Evolutionary conservation across 1,140 invertebrate genomes (phyloP).

Genomic region (Eupristina koningsbergeri): DNA sequence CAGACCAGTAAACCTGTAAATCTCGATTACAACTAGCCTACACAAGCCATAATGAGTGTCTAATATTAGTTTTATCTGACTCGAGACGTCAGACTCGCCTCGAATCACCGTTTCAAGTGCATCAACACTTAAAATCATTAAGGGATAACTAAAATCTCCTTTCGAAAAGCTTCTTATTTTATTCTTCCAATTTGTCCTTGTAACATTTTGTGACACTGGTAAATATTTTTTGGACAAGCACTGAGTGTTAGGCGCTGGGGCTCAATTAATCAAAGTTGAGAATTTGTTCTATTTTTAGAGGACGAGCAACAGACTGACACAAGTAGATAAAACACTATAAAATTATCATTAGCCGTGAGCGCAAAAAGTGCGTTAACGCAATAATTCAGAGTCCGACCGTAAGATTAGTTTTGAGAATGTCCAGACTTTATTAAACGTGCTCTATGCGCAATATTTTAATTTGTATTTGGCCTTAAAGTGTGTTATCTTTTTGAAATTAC

Average conservation of each 20-base stretch:
- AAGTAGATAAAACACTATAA: not conserved
- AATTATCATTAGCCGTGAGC: not conserved
- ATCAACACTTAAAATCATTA: conserved; percentile 4
- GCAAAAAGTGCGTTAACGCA: not conserved
- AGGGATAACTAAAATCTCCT: conserved; percentile 7
- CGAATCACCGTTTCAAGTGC: not conserved
- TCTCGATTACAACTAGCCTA: not conserved
- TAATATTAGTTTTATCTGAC: conserved; percentile 19
- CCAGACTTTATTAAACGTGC: not conserved
- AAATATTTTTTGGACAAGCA: not conserved
- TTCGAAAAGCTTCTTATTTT: conserved; percentile 1
- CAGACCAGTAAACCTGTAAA: no score
- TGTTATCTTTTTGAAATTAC: not conserved
- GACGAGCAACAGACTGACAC: conserved; percentile 12
- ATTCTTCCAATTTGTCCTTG: not conserved
- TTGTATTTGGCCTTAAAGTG: not conserved
- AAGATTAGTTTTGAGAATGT: not conserved
- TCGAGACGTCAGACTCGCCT: not conserved
- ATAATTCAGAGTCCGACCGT: not conserved
- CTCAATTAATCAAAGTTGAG: conserved; percentile 11
- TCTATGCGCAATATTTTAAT: not conserved
- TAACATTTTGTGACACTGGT: not conserved
- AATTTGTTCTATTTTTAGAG: not conserved
- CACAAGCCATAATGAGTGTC: not conserved
- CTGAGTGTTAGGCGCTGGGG: not conserved